A percentile compares a stretch with the other conserved stretches of the same genome.
These are phyloP conservation scores for Symphodus melops DNA, from an alignment of 2,113 vertebrate genomes.

Conservation along the genomic window DNA sequence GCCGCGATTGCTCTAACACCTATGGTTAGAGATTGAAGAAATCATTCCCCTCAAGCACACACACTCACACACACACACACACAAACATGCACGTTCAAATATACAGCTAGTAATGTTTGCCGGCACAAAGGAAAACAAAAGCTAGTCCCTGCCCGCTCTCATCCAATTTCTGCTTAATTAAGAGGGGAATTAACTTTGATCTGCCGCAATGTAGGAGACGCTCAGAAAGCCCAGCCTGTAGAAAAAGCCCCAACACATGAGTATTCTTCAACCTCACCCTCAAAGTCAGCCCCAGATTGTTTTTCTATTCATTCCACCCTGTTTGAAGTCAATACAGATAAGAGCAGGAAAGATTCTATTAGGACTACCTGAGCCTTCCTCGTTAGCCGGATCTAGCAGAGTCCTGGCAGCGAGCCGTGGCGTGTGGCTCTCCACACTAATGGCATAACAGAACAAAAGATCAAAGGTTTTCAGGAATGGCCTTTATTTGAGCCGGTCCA, in stretches of 20 bases:
- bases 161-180: slow-evolving; percentile 79
- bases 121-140: slow-evolving; percentile 73
- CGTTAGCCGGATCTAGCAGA: slow-evolving; percentile 73
- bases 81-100: slow-evolving; percentile 16
- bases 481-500: slow-evolving; percentile 49
- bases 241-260: slow-evolving; percentile 64
- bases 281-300: slow-evolving; percentile 59
- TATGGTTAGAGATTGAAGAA: slow-evolving; percentile 31
- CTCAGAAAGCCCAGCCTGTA: slow-evolving; percentile 42
- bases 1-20: slow-evolving; percentile 4
- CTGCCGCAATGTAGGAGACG: slow-evolving; percentile 51
- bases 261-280: slow-evolving; percentile 63
- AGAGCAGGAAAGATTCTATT: slow-evolving; percentile 69
- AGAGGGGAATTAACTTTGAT: slow-evolving; percentile 80
- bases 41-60: slow-evolving; percentile 14
- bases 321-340: slow-evolving; percentile 76
- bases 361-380: slow-evolving; percentile 71
- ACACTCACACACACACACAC: slow-evolving; percentile 16
- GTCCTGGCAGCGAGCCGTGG: slow-evolving; percentile 42
- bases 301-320: slow-evolving; percentile 58
- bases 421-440: slow-evolving; percentile 57
- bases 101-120: slow-evolving; percentile 59
- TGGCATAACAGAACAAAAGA: slow-evolving; percentile 71
- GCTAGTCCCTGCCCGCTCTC: slow-evolving; percentile 63
- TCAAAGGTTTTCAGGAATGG: slow-evolving; percentile 65